A percentile compares a stretch with the other conserved stretches of the same genome.
Conservation (phyloP, 1,140 invertebrate species). For the Drosophila truncata region DNA sequence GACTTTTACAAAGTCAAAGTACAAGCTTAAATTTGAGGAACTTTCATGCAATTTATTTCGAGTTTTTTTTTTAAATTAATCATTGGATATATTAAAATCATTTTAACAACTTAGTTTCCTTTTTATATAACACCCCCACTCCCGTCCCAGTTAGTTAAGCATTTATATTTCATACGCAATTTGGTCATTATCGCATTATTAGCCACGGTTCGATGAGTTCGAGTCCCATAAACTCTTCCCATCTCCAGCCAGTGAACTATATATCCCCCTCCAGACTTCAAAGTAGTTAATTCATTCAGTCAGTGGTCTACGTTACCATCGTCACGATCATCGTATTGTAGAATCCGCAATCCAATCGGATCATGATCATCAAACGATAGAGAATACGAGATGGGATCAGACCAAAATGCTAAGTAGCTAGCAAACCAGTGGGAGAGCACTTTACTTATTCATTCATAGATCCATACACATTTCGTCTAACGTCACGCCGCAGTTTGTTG, state of each 20-base stretch:
- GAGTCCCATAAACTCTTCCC: not conserved
- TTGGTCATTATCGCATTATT: constrained; percentile 9
- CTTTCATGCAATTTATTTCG: too few species aligned
- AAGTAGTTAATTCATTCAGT: constrained; percentile 25
- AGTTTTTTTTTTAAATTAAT: too few species aligned
- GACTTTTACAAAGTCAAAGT: not conserved
- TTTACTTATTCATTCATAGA: constrained; percentile 53
- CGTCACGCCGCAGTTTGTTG: constrained; percentile 43
- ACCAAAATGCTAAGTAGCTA: constrained; percentile 40
- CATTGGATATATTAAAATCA: not conserved
- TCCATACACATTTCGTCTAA: constrained; percentile 46
- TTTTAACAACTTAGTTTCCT: not conserved
- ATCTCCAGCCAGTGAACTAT: constrained; percentile 37
- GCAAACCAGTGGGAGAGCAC: not conserved
- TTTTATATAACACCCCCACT: not conserved
- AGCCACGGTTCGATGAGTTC: constrained; percentile 14
- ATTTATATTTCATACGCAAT: constrained; percentile 1
- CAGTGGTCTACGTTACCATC: constrained; percentile 41
- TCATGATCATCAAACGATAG: constrained; percentile 8
- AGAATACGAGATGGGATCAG: constrained; percentile 4
- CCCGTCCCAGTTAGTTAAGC: not conserved
- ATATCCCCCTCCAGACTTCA: not conserved
- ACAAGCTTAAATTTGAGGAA: not conserved
- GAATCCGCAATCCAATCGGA: not conserved
- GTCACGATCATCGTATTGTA: constrained; percentile 11